A percentile compares a stretch with the other conserved stretches of the same genome.
Evolutionary conservation across 2,888 invertebrate species (phyloP).

Genomic region (Stenichneumon culpator): DNA sequence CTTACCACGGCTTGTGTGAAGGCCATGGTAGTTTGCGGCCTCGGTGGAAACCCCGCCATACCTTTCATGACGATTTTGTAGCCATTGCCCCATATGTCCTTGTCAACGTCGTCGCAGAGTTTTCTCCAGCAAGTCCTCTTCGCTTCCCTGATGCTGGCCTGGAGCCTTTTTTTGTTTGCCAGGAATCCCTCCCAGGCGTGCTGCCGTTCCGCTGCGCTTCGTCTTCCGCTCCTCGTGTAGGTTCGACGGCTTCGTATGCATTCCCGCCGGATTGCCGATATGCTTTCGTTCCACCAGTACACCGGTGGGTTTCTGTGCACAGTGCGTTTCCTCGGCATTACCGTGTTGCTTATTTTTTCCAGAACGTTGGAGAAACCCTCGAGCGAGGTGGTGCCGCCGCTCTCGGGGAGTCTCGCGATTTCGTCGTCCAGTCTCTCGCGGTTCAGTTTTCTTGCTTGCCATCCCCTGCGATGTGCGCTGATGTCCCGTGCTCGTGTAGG

Average conservation of each 20-base stretch:
- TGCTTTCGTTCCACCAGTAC: slow-evolving; percentile 37
- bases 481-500: background rate
- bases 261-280: slow-evolving; percentile 7
- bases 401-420: slow-evolving; percentile 2
- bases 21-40: background rate
- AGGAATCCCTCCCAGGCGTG: slow-evolving; percentile 3
- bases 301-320: slow-evolving; percentile 22
- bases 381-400: background rate
- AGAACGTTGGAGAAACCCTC: background rate
- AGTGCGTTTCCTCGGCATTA: slow-evolving; percentile 16
- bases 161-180: slow-evolving; percentile 9
- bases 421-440: slow-evolving; percentile 3
- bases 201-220: slow-evolving; percentile 6
- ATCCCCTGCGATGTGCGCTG: background rate
- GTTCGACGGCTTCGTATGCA: background rate
- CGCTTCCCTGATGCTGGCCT: slow-evolving; percentile 16
- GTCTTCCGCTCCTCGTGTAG: slow-evolving; percentile 4
- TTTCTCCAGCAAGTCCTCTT: background rate
- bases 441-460: slow-evolving; percentile 4
- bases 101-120: slow-evolving; percentile 23
- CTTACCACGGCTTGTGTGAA: slow-evolving; percentile 6
- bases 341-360: slow-evolving; percentile 8
- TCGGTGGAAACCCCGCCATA: background rate
- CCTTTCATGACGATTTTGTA: slow-evolving; percentile 23
- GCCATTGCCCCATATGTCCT: slow-evolving; percentile 29